Evolutionary conservation across 2,888 invertebrate species (phyloP), one percentile per base, ranked within the genome.

Genomic region (Amphiduros pacificus): DNA sequence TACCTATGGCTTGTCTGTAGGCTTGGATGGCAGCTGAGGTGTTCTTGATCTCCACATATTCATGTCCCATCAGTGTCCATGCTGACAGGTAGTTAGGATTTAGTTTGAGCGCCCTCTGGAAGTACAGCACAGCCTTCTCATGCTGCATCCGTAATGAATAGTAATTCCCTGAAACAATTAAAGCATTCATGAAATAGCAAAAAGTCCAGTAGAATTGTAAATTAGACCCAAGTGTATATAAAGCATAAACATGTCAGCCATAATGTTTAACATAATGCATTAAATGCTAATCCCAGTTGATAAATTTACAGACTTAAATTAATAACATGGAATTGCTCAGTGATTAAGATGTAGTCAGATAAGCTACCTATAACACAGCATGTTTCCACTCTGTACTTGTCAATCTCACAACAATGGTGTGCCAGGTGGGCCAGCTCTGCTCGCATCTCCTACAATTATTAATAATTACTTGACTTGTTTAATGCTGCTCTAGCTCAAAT

Each of bases 61-160:
- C 98, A 80, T 99, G 99, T 0, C 99, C 99, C 89, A 99, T 93
- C 49, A 99, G 86, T 1, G 96, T 97, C 97, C 97, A 99, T 0
- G 95, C 97, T 0, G 94, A 92, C 53, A 95, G 84, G 82, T 96
- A 96, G 75, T 92, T 91, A 0, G 96, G 95, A 85, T 96, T 95
- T 5, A 98, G 84, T 80, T 93, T 92, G 20, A 98, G 83, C 0
- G 97, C 97, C 72, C 97, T 87, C 82, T 96, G 94, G 80, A 99
- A 97, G 83, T 97, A 97, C 73, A 94, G 86, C 11, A 97, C 93
- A n/a, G 99, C 96, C 83, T 96, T 96, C 77, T 95, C 93, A 84
- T 98, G 98, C 81, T 98, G 95, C 64, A 92, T 90, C 68, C 95
- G 87, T 78, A 97, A 88, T 83, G 96, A 94, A 84, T 97, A 97